Conservation (phyloP, 2,113 vertebrate species). For the Thermophis baileyi region DNA sequence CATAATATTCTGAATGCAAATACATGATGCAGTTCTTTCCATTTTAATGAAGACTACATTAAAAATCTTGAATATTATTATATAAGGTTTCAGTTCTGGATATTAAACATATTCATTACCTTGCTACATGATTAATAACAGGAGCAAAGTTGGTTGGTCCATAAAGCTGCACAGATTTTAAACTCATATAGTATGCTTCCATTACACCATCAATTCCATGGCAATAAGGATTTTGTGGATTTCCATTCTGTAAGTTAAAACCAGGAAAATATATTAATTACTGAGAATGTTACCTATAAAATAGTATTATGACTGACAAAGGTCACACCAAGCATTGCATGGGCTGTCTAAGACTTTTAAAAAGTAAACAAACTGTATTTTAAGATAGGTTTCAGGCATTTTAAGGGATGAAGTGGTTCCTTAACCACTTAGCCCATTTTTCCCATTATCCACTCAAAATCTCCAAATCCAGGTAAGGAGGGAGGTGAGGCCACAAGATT, state of each 20-base stretch:
- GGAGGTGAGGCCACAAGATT: background rate
- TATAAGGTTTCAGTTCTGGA: background rate
- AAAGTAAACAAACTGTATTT: background rate
- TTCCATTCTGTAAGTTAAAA: constrained; percentile 81
- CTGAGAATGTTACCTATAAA: background rate
- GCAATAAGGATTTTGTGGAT: constrained; percentile 94
- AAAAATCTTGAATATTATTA: background rate
- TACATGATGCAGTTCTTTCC: background rate
- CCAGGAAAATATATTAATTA: constrained; percentile 16
- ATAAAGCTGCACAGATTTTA: constrained; percentile 91
- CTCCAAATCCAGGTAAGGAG: background rate
- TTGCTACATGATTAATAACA: constrained; percentile 95
- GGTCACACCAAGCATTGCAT: background rate
- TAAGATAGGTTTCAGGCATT: background rate
- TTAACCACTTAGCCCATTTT: background rate
- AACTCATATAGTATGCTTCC: constrained; percentile 93
- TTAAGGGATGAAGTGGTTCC: background rate
- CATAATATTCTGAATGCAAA: background rate
- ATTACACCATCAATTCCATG: constrained; percentile 93
- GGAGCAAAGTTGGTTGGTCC: constrained; percentile 97
- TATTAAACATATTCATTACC: constrained; percentile 70
- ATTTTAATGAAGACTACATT: background rate
- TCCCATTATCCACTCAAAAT: background rate
- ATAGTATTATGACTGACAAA: background rate
- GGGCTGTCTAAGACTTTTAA: no score